phyloP scores from a whole-genome alignment of 2,113 vertebrate species.

The cattle (Bos taurus) region ARS-UCD2.0 NC_037339.1:7410501-7411000 shows the following conservation, averaged over 20 bases:
- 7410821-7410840: neutral
- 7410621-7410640: neutral
- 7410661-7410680: neutral
- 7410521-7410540: neutral
- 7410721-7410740: neutral
- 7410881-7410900: neutral
- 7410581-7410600: neutral
- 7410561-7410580: neutral
- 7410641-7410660: neutral
- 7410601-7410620: neutral
- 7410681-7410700: neutral
- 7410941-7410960: neutral
- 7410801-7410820: neutral
- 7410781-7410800: neutral
- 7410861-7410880: neutral
- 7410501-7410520: neutral
- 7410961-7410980: neutral
- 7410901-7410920: neutral
- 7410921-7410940: neutral
- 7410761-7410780: neutral
- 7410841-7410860: neutral
- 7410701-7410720: neutral
- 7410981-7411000: too few species aligned
- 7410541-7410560: neutral
- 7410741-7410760: neutral